Evolutionary conservation across 2,113 vertebrate species (phyloP), one percentile per base, ranked within the genome.

Genomic region (Origma solitaria): DNA sequence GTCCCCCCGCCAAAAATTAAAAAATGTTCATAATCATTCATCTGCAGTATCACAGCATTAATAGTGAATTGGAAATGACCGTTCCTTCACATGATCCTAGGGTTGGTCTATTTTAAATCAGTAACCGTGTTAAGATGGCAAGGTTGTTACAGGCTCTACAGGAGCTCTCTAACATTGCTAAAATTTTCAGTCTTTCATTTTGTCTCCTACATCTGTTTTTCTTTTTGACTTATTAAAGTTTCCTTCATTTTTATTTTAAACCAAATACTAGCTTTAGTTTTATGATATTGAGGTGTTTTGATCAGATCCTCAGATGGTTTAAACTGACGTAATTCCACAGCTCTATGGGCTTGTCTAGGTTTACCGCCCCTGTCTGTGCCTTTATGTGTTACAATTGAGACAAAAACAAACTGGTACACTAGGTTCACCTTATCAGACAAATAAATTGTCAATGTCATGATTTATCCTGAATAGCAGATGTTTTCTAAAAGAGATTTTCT

Each of bases 401-500:
- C 13, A 72, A 88, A 95, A 97, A 64, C 57, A 88, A 90, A 64
- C 35, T 16, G 47, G 44, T 47, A 14, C 23, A 54, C 31, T 60
- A 81, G 20, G 37, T 81, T 86, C 51, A 90, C 64, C 69, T 81
- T 88, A 88, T 81, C 93, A 92, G 79, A 77, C 76, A 93, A 85
- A 85, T 88, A 95, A 91, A 95, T 81, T 81, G 82, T 83, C 79
- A 56, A 23, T 75, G 75, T 53, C 72, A 27, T 42, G n/a, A 82
- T 73, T 91, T 95, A 64, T 62, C 81, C 61, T 82, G 72, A 91
- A 76, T 54, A 95, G 56, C 72, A 79, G 37, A 89, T 84, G 10
- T 92, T 94, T 92, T 81, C 80, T 73, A 81, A 92, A 88, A 88
- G 14, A 91, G 65, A 17, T 53, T 91, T 96, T 85, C 87, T 84